Evolutionary conservation across 1,140 invertebrate genomes (phyloP), one percentile per base, ranked within the genome.

Genomic region (Scaptomyza pallida): DNA sequence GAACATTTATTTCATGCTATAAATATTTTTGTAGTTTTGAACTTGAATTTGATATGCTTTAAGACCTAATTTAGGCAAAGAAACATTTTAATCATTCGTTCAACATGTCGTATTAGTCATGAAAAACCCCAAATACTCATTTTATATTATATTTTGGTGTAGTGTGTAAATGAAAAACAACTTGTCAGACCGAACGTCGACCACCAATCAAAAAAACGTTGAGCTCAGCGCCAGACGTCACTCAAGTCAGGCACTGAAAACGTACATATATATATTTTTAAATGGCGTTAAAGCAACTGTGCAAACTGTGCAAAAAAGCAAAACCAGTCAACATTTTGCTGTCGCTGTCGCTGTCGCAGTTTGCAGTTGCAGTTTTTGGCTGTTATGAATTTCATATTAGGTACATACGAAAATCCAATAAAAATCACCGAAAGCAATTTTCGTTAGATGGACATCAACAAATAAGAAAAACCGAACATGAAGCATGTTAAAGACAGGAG

Each of bases 341-440:
- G 48, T 68, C 33, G 75, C 65, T 71, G 51, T 65, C 16, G 41
- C 23, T 59, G 48, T 72, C 40, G 48, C 37, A 79, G 59, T 51
- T n/a, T 35, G 44, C 61, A 72, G 57, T 80, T 41, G 67, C 47
- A 63, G 68, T 64, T 60, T n/a, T 70, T 78, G 55, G 37, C 55
- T 78, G 82, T 85, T 88, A 86, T 86, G 81, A 86, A 86, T 86
- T 86, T 86, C 81, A 78, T 86, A 86, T 86, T 88, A 61, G 63
- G 43, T 68, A 68, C 74, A 81, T 79, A 71, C 73, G 73, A 78
- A 85, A 86, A 86, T 88, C 74, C 82, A 86, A 86, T 86, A 88
- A 86, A 86, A 86, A 86, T 86, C 77, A 81, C 82, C 78, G 77
- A 86, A 86, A 88, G 81, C 82, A 88, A 86, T 86, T 86, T 86